Percentiles rank a stretch among this genome's conserved stretches.
Conservation (phyloP, 2,797 vertebrate species). For the Labroides dimidiatus region DNA sequence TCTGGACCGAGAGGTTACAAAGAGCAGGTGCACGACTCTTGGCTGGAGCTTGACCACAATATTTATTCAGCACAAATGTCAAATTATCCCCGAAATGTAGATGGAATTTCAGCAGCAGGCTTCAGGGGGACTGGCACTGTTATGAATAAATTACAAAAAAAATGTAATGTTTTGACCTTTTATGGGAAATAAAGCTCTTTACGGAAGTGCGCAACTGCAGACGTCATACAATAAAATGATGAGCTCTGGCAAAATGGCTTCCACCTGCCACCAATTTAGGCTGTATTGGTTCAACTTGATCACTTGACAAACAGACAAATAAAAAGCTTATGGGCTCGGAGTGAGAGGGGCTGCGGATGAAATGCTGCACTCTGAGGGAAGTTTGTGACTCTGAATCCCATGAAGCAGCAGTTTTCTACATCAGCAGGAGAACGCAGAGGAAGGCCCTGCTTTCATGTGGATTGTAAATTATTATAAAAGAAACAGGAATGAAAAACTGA, state of each 20-base stretch:
- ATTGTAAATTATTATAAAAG: background rate
- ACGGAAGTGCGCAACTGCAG: conserved; percentile 43
- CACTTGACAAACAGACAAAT: conserved; percentile 29
- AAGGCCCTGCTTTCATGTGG: background rate
- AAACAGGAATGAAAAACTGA: too few species aligned
- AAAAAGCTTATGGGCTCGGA: conserved; percentile 18
- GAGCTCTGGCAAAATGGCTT: conserved; percentile 30
- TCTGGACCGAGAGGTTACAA: background rate
- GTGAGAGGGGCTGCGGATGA: background rate
- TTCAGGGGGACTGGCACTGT: background rate
- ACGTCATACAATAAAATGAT: conserved; percentile 45
- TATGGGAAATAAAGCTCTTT: conserved; percentile 31
- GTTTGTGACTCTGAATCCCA: background rate
- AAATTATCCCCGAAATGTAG: conserved; percentile 19
- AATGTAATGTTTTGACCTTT: conserved; percentile 37
- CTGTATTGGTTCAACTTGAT: conserved; percentile 41
- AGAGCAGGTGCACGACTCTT: conserved; percentile 46
- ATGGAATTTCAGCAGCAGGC: conserved; percentile 21
- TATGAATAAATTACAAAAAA: conserved; percentile 15
- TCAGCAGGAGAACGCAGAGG: background rate
- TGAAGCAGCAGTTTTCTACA: background rate
- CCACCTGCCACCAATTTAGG: conserved; percentile 37
- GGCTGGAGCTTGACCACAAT: conserved; percentile 17
- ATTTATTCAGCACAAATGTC: conserved; percentile 46
- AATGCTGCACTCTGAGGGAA: background rate